Base-by-base conservation (phyloP, 2,888 invertebrate genomes). In the Yponomeuta plumbellus region DNA sequence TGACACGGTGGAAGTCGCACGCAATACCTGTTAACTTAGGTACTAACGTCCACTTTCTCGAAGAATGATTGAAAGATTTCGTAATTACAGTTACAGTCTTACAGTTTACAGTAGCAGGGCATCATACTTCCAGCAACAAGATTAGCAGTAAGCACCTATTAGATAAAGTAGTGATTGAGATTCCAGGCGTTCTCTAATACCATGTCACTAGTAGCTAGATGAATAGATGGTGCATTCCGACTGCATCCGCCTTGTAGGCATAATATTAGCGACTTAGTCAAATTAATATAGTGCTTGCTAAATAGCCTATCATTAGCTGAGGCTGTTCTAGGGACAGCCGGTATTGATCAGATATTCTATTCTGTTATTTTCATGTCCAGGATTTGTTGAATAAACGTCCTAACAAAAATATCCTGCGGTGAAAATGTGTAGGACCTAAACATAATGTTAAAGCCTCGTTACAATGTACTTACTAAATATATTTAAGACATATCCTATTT, bases 181-280 rank as follows among this genome's bases (percentile, higher is more conserved):
- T 13, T 44, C 44, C 13, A 44, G 11, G 10, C 11, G 13, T 71
- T 66, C 67, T 74, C 59, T 44, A 2, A 66, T 66, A 68, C 67
- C 69, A 69, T 68, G 71, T 71, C 71, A 71, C 70, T 70, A 69
- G 66, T 61, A 63, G 63, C 52, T 22, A 65, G 59, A 65, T 40
- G 26, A 62, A 40, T 61, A 52, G 44, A 52, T 52, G 44, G 17
- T 4, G 44, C 44, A 52, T 52, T 44, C 44, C 44, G 17, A 59
- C 44, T 22, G 52, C n/a, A 40, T 61, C 66, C 70, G 65, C 62
- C 64, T 75, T 74, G 74, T 84, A 85, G 80, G 44, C 82, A 81
- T 85, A 85, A 84, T 86, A 52, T 52, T 52, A 86, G 80, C 85
- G 79, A 79, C 79, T 80, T 86, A 87, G 88, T 86, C 87, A 87